Conservation (phyloP, 2,888 invertebrate genomes). For the Sarcophaga caerulescens region DNA sequence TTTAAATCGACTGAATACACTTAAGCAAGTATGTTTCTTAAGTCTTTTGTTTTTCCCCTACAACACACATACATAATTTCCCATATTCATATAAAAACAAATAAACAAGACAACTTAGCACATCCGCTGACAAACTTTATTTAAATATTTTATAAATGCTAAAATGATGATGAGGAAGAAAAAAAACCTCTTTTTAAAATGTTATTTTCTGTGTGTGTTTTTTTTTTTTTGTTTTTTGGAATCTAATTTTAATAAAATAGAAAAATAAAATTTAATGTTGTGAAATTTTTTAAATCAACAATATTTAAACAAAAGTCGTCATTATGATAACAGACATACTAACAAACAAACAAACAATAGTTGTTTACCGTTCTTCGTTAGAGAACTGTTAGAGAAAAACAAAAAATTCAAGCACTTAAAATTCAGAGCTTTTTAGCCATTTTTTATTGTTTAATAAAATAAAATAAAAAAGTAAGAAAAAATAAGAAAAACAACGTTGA, state of each 20-base stretch:
- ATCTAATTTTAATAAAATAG: not conserved
- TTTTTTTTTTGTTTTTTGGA: not conserved
- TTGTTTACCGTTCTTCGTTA: slow-evolving; percentile 10
- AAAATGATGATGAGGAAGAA: not conserved
- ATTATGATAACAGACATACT: not conserved
- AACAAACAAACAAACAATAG: slow-evolving; percentile 8
- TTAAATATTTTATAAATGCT: not conserved
- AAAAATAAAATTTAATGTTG: slow-evolving; percentile 39
- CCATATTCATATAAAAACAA: not conserved
- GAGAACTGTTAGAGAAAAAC: not conserved
- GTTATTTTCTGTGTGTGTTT: not conserved
- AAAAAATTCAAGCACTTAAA: not conserved
- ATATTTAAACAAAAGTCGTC: slow-evolving; percentile 20
- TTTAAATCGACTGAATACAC: not conserved
- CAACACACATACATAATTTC: not conserved
- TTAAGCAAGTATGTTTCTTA: slow-evolving; percentile 19
- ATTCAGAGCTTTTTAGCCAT: slow-evolving; percentile 12
- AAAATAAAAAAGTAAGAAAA: not conserved
- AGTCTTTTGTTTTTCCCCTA: slow-evolving; percentile 9
- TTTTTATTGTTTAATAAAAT: not conserved
- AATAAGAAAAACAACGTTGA: not conserved
- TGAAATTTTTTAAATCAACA: slow-evolving; percentile 39
- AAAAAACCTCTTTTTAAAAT: not conserved
- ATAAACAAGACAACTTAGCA: not conserved
- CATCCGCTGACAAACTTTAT: slow-evolving; percentile 21